Percentiles rank a stretch among this genome's conserved stretches.
Evolutionary conservation across 2,888 invertebrate genomes (phyloP).

Genomic region (Microplitis manilae): DNA sequence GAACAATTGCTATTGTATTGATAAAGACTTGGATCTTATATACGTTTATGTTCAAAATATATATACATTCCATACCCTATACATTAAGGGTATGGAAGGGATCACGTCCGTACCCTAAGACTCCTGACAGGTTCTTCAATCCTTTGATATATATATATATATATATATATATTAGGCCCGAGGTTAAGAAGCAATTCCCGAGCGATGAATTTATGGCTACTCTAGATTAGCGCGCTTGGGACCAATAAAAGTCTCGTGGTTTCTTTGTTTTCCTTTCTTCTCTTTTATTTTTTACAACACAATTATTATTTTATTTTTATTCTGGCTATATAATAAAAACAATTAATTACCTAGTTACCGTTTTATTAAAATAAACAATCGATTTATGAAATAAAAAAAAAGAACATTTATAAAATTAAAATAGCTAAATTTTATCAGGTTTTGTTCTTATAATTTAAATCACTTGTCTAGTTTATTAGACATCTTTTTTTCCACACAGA

Average conservation of each 20-base stretch:
- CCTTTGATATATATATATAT: conserved; percentile 33
- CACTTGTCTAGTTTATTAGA: no score
- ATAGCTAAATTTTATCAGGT: no score
- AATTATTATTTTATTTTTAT: conserved; percentile 4
- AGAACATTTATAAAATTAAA: no score
- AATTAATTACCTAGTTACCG: no score
- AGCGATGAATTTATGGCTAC: conserved; percentile 64
- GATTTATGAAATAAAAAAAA: no score
- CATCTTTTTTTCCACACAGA: no score
- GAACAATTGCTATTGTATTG: no score
- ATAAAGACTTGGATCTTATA: no score
- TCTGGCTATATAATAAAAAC: neutral
- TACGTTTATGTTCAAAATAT: no score
- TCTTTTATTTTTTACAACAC: neutral
- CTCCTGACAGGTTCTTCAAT: conserved; percentile 54
- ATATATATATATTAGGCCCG: conserved; percentile 33
- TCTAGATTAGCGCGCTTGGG: conserved; percentile 60
- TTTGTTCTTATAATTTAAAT: no score
- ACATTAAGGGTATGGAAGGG: conserved; percentile 25
- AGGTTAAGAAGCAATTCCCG: conserved; percentile 65
- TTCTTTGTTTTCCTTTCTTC: conserved; percentile 43
- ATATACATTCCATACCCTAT: no score
- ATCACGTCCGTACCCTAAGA: conserved; percentile 54
- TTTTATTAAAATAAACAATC: no score
- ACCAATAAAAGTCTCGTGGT: conserved; percentile 62